Percentiles rank a stretch among this genome's conserved stretches.
Conservation (phyloP, 2,797 vertebrate species). For the Pygocentrus nattereri region DNA sequence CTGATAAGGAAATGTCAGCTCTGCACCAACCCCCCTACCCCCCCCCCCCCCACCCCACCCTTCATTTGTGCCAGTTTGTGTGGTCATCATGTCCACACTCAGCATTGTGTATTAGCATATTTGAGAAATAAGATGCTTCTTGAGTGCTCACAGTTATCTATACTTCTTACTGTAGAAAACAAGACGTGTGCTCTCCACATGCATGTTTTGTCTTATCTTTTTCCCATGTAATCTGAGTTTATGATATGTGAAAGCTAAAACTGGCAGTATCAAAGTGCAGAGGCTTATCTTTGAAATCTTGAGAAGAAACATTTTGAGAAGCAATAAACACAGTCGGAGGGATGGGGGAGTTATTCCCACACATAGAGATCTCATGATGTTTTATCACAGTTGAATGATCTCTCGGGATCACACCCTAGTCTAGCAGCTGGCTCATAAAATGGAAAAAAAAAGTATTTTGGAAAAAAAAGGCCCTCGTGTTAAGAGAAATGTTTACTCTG, state of each 20-base stretch:
- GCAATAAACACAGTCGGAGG: slow-evolving; percentile 28
- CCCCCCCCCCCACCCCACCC: too few relatives aligned
- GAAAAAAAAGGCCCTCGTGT: slow-evolving; percentile 29
- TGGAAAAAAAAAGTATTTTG: slow-evolving; percentile 27
- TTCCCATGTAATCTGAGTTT: slow-evolving; percentile 28
- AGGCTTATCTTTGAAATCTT: slow-evolving; percentile 21
- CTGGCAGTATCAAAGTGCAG: not conserved
- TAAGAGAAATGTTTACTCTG: slow-evolving; percentile 23
- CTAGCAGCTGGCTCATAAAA: slow-evolving; percentile 45
- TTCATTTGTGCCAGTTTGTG: too few relatives aligned
- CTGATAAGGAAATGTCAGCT: too few relatives aligned
- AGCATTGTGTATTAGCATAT: not conserved
- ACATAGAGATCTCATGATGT: slow-evolving; percentile 35
- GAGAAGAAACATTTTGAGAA: slow-evolving; percentile 46
- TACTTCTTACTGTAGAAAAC: slow-evolving; percentile 16
- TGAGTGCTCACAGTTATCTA: slow-evolving; percentile 17
- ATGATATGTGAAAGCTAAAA: slow-evolving; percentile 8
- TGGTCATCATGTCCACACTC: too few relatives aligned
- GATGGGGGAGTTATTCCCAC: slow-evolving; percentile 40
- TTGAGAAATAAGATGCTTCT: slow-evolving; percentile 13
- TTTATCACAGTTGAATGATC: slow-evolving; percentile 44
- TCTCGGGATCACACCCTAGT: slow-evolving; percentile 42
- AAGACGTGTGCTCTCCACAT: slow-evolving; percentile 29
- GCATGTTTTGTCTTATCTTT: slow-evolving; percentile 28
- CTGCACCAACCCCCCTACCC: too few relatives aligned